Evolutionary conservation across 2,113 vertebrate species (phyloP), one percentile per base, ranked within the genome.

Genomic region (Saguinus midas): DNA sequence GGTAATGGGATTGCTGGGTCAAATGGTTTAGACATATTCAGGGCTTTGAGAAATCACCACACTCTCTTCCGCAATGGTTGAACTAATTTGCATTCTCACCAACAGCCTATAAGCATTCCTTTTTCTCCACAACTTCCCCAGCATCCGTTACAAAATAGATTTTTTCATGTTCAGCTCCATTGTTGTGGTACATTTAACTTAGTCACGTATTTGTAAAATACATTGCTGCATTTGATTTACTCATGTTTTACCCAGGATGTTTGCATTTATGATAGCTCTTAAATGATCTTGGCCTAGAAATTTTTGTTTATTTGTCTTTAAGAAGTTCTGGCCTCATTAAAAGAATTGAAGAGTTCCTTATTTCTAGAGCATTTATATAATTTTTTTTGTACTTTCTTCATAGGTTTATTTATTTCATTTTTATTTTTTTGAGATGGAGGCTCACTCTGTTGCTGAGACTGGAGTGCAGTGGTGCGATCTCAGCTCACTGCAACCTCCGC

Each of bases 331-430:
- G 10, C 80, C 82, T 82, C 27, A 27, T 58, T 29, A 87, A 90
- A 87, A 57, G 25, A 23, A 43, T 70, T 52, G 27, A 73, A 83
- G 91, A 87, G 37, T 76, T 50, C 29, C 18, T 90, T 87, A 25
- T 86, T 95, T 95, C 82, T 92, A 61, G 66, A 84, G 66, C 81
- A 58, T 90, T 95, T 88, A n/a, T 68, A 1, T 64, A 70, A 55
- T 87, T 11, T 64, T 64, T 64, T 64, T 29, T 14, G 27, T 14
- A 13, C 27, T 64, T 64, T 64, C 27, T 27, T 64, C 61, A 64
- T 64, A 64, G 61, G 61, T 64, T 64, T 64, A 64, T 64, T 64
- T 64, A 64, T 29, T 64, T 64, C 29, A 2, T 64, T 64, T 64
- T 64, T 64, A 32, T 64, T 64, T 64, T 64, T 64, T 64, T 32